Evolutionary conservation across 2,113 vertebrate genomes (phyloP).

Genomic region (Labeo catla): DNA sequence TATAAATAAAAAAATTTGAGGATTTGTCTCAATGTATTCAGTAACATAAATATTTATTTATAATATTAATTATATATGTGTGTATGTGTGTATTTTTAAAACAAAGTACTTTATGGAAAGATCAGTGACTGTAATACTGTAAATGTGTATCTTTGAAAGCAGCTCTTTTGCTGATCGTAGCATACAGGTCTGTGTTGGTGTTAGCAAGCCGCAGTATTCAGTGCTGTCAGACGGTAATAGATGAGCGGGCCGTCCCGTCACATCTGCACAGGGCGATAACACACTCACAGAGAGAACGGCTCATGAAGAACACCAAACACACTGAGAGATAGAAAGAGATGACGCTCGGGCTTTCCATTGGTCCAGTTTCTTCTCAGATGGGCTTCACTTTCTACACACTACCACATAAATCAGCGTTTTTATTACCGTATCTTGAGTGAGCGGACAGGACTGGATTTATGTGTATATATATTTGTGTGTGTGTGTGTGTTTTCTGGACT

Average conservation of each 20-base stretch:
- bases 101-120: too few species aligned
- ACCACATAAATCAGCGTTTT: conserved; percentile 70
- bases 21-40: too few species aligned
- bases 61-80: too few species aligned
- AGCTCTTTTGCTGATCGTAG: background rate
- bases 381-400: conserved; percentile 24
- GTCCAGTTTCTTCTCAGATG: conserved; percentile 44
- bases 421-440: conserved; percentile 64
- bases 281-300: background rate
- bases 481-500: background rate
- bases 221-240: conserved; percentile 29
- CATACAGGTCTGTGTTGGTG: too few species aligned
- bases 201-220: conserved; percentile 1
- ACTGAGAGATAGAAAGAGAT: conserved; percentile 4
- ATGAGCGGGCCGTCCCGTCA: conserved; percentile 22
- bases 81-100: too few species aligned
- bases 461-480: conserved; percentile 9
- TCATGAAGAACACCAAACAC: background rate
- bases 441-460: conserved; percentile 63
- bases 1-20: too few species aligned
- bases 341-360: conserved; percentile 13
- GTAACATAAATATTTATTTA: too few species aligned
- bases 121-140: background rate
- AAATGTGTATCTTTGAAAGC: background rate
- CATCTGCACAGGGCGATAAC: conserved; percentile 28